A percentile compares a stretch with the other conserved stretches of the same genome.
Evolutionary conservation across 2,888 invertebrate species (phyloP).

Genomic region (Dynastes maya): DNA sequence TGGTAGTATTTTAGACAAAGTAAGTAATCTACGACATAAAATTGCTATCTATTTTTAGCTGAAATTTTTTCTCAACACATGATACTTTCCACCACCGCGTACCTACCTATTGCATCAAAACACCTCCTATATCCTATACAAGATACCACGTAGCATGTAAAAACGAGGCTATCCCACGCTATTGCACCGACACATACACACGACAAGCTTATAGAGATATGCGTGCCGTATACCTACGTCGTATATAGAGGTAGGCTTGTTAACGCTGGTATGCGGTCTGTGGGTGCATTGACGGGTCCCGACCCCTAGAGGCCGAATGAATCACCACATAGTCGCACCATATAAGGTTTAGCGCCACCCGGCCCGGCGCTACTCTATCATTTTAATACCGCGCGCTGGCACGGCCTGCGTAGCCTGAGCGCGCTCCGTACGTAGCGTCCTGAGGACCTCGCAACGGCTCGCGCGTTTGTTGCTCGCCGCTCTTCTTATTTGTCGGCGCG

Average conservation of each 20-base stretch:
- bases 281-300: conserved; percentile 63
- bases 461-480: conserved; percentile 26
- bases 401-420: neutral
- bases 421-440: neutral
- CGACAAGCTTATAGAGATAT: neutral
- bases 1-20: too few species aligned
- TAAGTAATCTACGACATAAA: too few species aligned
- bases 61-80: too few species aligned
- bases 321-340: conserved; percentile 63
- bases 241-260: conserved; percentile 58
- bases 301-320: conserved; percentile 63
- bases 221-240: conserved; percentile 29
- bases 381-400: conserved; percentile 38
- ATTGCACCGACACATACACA: conserved; percentile 11
- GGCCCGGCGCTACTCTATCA: conserved; percentile 55
- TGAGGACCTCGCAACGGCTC: neutral
- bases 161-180: conserved; percentile 21
- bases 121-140: neutral
- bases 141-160: neutral
- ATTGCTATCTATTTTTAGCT: too few species aligned
- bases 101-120: neutral
- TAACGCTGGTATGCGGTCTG: conserved; percentile 62
- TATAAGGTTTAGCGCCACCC: conserved; percentile 66
- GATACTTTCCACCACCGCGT: neutral
- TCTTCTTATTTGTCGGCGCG: conserved; percentile 30